Base-by-base conservation (phyloP, 2,888 invertebrate genomes). In the Calameuta filiformis region DNA sequence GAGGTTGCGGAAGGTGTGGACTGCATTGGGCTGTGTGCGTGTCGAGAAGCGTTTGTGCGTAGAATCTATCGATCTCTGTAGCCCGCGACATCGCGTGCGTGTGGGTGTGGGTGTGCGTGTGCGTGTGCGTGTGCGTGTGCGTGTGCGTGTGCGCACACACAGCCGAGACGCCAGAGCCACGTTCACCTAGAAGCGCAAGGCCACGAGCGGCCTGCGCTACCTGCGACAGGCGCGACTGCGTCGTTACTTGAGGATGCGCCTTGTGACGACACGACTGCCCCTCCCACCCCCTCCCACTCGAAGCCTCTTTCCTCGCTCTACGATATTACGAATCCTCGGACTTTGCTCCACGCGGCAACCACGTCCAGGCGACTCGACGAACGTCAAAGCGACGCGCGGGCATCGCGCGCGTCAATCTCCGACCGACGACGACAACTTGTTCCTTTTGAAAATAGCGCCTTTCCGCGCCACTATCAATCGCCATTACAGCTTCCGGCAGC, bases 401-500 rank as follows among this genome's bases (percentile, higher is more conserved):
- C 69, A 69, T 31, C 69, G 69, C 69, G 11, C n/a, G n/a, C 31
- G 31, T 31, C 75, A 76, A 80, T 81, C 75, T 35, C 35, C 35
- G 35, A 35, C 35, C 35, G 35, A 35, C 35, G 3, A 31, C 31
- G 1, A 31, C 34, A 9, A 77, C 81, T 87, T 84, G 87, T 88
- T 86, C 84, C 84, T 85, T 86, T 85, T 84, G 81, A 84, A 82
- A 85, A 81, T 80, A 82, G 85, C 84, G 85, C 85, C 84, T 85
- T 86, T 79, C 77, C 81, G 80, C 83, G 84, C 83, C 77, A 84
- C 83, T 82, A 89, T 89, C 89, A 89, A 89, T 89, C 89, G 88
- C 85, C 85, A 89, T 89, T 88, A 89, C 84, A 87, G 86, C 86
- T 89, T 88, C 87, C 89, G 88, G 87, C 89, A 86, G 84, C 79